Evolutionary conservation across 2,113 vertebrate genomes (phyloP).

Genomic region (Ophiodon elongatus): DNA sequence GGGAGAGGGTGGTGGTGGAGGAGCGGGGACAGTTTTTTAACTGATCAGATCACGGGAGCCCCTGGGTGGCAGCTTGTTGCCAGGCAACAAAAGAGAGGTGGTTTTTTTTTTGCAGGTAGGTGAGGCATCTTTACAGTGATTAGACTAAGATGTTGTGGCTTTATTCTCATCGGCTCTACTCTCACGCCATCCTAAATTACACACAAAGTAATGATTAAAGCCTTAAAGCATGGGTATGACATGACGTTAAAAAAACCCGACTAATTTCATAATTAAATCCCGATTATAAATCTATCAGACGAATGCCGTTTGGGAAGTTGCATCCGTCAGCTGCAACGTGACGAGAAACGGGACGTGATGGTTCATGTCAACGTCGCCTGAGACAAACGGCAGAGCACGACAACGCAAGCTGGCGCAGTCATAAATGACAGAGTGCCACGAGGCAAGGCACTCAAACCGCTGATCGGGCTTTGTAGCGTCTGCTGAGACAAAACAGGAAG

Average conservation of each 20-base stretch:
- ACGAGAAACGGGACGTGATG: constrained; percentile 30
- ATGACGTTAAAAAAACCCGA: background rate
- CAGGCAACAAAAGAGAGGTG: constrained; percentile 84
- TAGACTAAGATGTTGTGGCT: constrained; percentile 18
- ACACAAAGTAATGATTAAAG: background rate
- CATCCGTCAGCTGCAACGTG: constrained; percentile 6
- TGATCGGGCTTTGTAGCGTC: constrained; percentile 26
- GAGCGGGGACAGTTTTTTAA: constrained; percentile 14
- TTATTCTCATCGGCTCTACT: background rate
- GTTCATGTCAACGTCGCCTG: constrained; percentile 45
- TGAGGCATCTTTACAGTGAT: constrained; percentile 56
- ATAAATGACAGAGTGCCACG: constrained; percentile 48
- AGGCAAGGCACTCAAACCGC: constrained; percentile 29
- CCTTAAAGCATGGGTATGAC: background rate
- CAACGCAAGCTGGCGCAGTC: constrained; percentile 58
- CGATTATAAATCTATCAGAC: constrained; percentile 19
- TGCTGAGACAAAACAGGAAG: constrained; percentile 25
- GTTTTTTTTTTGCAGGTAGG: constrained; percentile 48
- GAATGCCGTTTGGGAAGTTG: constrained; percentile 5
- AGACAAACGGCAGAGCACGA: constrained; percentile 55
- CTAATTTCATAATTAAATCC: constrained; percentile 21
- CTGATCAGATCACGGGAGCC: constrained; percentile 33
- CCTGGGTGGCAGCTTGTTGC: constrained; percentile 82
- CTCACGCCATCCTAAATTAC: background rate
- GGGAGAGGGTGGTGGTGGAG: background rate